Conservation (phyloP, 2,888 invertebrate genomes). For the Trimorus sp. region DNA sequence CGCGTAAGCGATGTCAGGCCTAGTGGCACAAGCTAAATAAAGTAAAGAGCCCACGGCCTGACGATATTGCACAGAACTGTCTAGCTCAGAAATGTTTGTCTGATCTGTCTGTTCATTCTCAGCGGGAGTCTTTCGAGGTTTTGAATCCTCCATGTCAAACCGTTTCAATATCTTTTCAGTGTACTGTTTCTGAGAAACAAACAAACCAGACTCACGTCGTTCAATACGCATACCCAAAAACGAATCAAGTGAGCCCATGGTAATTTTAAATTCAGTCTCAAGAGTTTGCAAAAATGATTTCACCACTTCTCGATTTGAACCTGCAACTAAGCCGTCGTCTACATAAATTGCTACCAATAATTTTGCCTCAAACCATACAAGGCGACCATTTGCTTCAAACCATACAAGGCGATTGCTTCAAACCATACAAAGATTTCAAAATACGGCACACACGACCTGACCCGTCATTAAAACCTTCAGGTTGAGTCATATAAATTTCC, state of each 20-base stretch:
- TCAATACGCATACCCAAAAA: conserved; percentile 68
- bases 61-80: conserved; percentile 53
- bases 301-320: conserved; percentile 25
- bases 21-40: conserved; percentile 66
- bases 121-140: conserved; percentile 57
- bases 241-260: conserved; percentile 59
- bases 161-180: conserved; percentile 50
- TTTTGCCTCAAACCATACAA: conserved; percentile 71
- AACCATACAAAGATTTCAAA: conserved; percentile 69
- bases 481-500: conserved; percentile 71
- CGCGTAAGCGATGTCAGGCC: conserved; percentile 65
- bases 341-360: too few relatives aligned
- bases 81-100: conserved; percentile 35
- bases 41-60: conserved; percentile 43
- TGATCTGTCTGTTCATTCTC: conserved; percentile 18
- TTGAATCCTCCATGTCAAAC: conserved; percentile 57
- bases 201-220: conserved; percentile 58
- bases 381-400: conserved; percentile 69
- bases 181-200: conserved; percentile 61
- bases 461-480: conserved; percentile 69
- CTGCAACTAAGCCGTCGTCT: conserved; percentile 24
- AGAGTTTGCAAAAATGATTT: conserved; percentile 42
- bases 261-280: conserved; percentile 56
- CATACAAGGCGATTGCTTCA: conserved; percentile 71
- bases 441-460: conserved; percentile 68